A percentile compares a stretch with the other conserved stretches of the same genome.
phyloP scores from a whole-genome alignment of 2,888 invertebrate species.

The Aphidoletes aphidimyza region DNA sequence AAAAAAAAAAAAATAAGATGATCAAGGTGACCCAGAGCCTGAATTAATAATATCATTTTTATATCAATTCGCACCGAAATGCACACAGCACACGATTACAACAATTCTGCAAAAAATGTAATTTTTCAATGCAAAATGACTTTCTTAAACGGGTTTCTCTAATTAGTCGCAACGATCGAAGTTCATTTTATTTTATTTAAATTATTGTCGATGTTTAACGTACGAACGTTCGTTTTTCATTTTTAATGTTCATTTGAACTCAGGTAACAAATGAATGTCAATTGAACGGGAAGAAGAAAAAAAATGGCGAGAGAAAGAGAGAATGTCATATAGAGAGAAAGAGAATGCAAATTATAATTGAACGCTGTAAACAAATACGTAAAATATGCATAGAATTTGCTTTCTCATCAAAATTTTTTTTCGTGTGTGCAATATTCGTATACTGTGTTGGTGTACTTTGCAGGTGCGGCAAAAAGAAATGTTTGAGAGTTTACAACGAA shows the following conservation, averaged over 20 bases:
- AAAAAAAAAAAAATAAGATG: no score
- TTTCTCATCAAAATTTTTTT: not conserved
- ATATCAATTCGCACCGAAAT: no score
- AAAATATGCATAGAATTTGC: no score
- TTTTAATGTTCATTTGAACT: not conserved
- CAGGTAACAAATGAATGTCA: not conserved
- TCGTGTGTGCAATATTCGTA: no score
- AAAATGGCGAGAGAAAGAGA: not conserved
- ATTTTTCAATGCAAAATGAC: slow-evolving; percentile 1
- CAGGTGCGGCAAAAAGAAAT: no score
- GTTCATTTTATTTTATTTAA: not conserved
- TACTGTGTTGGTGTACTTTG: no score
- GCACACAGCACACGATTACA: not conserved
- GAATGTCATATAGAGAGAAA: not conserved
- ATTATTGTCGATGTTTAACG: not conserved
- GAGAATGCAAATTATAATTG: no score
- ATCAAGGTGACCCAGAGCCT: not conserved
- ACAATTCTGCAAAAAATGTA: not conserved
- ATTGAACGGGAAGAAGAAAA: not conserved
- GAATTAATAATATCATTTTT: not conserved
- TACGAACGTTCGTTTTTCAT: no score
- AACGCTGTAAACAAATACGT: no score
- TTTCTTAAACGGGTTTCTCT: slow-evolving; percentile 25
- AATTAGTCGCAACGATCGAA: not conserved
- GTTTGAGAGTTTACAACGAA: no score